phyloP scores from a whole-genome alignment of 2,113 vertebrate species.

The Leptodactylus fuscus region DNA sequence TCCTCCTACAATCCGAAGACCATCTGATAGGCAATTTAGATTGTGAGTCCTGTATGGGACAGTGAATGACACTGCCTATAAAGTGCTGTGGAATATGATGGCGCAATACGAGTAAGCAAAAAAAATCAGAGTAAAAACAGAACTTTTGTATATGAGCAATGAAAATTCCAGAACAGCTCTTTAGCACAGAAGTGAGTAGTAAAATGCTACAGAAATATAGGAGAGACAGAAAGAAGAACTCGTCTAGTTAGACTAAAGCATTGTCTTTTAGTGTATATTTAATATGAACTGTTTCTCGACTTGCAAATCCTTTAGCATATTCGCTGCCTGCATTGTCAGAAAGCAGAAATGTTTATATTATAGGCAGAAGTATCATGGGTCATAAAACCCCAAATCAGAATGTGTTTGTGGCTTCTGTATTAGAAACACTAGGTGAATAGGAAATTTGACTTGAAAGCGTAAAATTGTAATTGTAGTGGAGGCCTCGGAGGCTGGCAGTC shows the following conservation, averaged over 20 bases:
- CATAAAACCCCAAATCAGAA: conserved; percentile 41
- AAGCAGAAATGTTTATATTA: conserved; percentile 37
- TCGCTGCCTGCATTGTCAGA: conserved; percentile 23
- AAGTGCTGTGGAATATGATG: no score
- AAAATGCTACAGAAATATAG: not conserved
- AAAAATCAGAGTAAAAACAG: no score
- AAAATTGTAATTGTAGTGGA: conserved; percentile 43
- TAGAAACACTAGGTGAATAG: conserved; percentile 39
- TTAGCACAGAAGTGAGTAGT: not conserved
- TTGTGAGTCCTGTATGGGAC: no score
- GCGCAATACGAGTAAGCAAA: no score
- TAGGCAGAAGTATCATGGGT: conserved; percentile 38
- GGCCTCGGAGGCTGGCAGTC: conserved; percentile 40
- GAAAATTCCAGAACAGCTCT: not conserved
- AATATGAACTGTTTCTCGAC: not conserved
- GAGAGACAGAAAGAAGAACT: not conserved
- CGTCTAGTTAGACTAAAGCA: not conserved
- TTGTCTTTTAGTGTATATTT: not conserved
- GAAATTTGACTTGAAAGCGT: conserved; percentile 41
- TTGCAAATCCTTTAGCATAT: not conserved
- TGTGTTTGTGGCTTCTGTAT: conserved; percentile 38
- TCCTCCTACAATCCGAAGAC: no score
- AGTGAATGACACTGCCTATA: no score
- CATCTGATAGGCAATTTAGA: no score
- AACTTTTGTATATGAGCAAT: no score